These are phyloP conservation scores for Mamestra brassicae DNA, from an alignment of 2,888 invertebrate genomes.

Conservation along the genomic window DNA sequence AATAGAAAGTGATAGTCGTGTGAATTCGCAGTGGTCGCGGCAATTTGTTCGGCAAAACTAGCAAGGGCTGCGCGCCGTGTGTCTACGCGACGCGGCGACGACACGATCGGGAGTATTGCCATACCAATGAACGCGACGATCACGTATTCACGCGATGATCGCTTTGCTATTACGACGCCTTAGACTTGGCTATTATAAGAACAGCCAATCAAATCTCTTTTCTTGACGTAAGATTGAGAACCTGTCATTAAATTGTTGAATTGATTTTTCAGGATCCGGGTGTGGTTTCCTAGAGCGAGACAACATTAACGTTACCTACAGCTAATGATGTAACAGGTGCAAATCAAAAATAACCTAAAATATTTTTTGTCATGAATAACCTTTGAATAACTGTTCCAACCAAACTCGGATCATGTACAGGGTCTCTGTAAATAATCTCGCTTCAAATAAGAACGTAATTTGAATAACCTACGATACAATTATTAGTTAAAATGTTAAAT, in stretches of 20 bases:
- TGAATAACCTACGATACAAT: slow-evolving; percentile 1
- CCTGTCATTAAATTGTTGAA: background rate
- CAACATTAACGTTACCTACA: too few species aligned
- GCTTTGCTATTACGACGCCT: too few species aligned
- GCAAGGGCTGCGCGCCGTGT: too few species aligned
- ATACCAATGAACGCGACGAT: too few species aligned
- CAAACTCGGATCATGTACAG: background rate
- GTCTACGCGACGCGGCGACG: too few species aligned
- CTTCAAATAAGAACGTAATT: slow-evolving; percentile 9
- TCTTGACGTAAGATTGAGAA: background rate
- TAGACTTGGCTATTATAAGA: background rate
- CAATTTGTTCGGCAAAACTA: too few species aligned
- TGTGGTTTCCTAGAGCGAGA: too few species aligned
- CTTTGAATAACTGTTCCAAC: background rate
- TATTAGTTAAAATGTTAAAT: slow-evolving; percentile 25
- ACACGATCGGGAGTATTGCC: too few species aligned
- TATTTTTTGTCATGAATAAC: background rate
- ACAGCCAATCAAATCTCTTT: background rate
- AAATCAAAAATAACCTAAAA: background rate
- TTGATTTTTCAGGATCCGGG: background rate
- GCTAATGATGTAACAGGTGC: background rate
- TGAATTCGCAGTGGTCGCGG: too few species aligned
- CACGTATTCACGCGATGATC: too few species aligned
- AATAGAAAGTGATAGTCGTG: too few species aligned
- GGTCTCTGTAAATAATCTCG: slow-evolving; percentile 12